Base-by-base conservation (phyloP, 1,140 invertebrate species). In the Polyergus mexicanus region DNA sequence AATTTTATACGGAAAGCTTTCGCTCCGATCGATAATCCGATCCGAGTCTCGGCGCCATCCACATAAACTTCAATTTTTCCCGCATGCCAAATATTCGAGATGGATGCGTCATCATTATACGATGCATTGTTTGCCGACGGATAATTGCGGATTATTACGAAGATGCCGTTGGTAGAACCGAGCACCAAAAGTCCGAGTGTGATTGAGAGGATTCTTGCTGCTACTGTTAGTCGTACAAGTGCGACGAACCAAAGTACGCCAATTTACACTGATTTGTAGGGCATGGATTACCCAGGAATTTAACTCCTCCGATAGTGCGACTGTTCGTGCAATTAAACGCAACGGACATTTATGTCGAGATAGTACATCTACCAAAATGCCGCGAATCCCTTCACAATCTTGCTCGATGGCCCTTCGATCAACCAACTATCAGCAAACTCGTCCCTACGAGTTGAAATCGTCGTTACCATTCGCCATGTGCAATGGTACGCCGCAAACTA, bases 81-180 rank as follows among this genome's bases (percentile, higher is more conserved):
- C 25, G 25, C 25, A 28, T 28, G 28, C 1, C 32, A 51, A 51
- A 51, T 51, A 19, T 51, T 7, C 4, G 10, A n/a, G 71, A 87
- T 13, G n/a, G 38, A 65, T 63, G 54, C 62, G 44, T 72, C 56
- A 35, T 54, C 38, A 38, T 38, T 35, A 11, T 22, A 38, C 19
- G 7, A 44, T 13, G 44, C 28, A 76, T 85, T 72, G 7, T 77
- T 44, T 54, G 35, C n/a, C 38, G 41, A 54, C 10, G 22, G 25
- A 60, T 88, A 76, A 77, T 87, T 44, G 44, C 3, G 3, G 41
- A 41, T 77, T 80, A 81, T 88, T 58, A 22, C 71, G 76, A 75
- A 41, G 35, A 56, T 35, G 38, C 19, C 22, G 35, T 11, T 35
- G 19, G 16, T 5, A 25, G 41, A 41, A 72, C 51, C 22, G 3